Conservation (phyloP, 2,113 vertebrate genomes). For the Peucedramus taeniatus region DNA sequence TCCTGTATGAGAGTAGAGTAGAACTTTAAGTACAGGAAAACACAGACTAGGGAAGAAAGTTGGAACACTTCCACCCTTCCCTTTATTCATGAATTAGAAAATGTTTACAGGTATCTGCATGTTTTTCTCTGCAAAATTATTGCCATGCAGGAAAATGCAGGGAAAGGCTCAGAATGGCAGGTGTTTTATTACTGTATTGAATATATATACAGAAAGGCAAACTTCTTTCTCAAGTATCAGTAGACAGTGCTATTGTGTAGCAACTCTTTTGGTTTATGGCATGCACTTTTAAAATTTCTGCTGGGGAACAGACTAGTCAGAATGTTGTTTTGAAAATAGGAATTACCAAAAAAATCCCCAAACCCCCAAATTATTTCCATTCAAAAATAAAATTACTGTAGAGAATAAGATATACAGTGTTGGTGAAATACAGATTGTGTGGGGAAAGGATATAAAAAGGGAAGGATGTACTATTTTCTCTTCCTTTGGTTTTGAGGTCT, state of each 20-base stretch:
- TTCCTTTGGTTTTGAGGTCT: not conserved
- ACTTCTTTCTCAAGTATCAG: not conserved
- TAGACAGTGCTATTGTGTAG: not conserved
- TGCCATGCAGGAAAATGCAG: not conserved
- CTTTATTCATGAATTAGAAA: constrained; percentile 25
- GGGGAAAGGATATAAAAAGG: not conserved
- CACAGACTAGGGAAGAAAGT: not conserved
- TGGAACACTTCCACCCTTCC: not conserved
- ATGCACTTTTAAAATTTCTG: not conserved
- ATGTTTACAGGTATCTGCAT: not conserved
- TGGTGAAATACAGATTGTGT: not conserved
- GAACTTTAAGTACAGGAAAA: not conserved
- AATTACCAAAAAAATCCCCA: not conserved
- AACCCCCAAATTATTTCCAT: not conserved
- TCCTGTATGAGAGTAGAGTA: not conserved
- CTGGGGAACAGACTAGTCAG: not conserved
- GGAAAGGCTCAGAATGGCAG: not conserved
- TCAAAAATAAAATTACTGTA: not conserved
- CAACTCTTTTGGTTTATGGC: not conserved
- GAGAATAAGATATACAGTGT: not conserved
- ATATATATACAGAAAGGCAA: not conserved
- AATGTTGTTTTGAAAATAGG: not conserved
- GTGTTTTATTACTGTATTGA: not conserved
- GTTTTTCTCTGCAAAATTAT: not conserved
- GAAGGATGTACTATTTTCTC: not conserved